phyloP scores from a whole-genome alignment of 2,113 vertebrate species.

The Turdus rufiventris region DNA sequence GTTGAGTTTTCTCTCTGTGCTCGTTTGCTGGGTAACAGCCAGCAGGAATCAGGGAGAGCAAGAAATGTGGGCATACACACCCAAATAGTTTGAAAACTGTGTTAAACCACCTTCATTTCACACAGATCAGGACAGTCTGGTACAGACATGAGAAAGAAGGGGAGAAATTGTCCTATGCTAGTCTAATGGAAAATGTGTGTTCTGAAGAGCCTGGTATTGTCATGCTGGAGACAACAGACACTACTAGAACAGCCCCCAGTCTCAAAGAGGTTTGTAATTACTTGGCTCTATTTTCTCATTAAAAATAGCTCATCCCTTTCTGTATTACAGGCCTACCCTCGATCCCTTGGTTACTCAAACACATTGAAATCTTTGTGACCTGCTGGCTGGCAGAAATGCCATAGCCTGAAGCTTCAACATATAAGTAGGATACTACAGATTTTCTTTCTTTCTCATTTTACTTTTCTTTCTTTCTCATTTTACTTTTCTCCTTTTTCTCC shows the following conservation, averaged over 20 bases:
- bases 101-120: neutral
- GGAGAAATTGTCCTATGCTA: neutral
- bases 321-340: neutral
- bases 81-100: neutral
- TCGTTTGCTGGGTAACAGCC: neutral
- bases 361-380: neutral
- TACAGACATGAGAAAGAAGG: neutral
- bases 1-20: neutral
- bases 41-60: neutral
- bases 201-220: neutral
- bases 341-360: neutral
- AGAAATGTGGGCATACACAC: fast-evolving
- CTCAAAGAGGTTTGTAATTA: neutral
- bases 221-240: neutral
- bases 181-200: neutral
- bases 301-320: neutral
- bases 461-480: neutral
- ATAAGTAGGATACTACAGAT: neutral
- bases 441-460: neutral
- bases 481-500: neutral
- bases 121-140: neutral
- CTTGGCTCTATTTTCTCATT: neutral
- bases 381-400: neutral
- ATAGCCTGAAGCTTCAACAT: neutral
- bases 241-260: neutral